Evolutionary conservation across 2,888 invertebrate genomes (phyloP).

Genomic region (Drosophila anceps): DNA sequence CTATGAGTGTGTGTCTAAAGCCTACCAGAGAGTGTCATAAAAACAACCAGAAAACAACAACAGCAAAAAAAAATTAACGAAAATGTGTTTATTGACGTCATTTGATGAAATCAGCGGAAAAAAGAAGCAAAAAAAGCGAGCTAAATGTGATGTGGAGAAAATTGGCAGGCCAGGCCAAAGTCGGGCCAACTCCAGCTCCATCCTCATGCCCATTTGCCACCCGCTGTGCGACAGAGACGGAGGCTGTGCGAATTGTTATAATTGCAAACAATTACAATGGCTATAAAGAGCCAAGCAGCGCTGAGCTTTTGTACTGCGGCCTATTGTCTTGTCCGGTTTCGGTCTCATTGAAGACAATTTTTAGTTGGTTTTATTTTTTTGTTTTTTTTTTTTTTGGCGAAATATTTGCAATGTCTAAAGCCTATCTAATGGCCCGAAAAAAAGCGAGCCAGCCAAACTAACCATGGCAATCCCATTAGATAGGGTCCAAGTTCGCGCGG

Average conservation of each 20-base stretch:
- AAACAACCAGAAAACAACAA: conserved; percentile 46
- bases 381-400: conserved; percentile 23
- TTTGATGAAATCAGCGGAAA: conserved; percentile 54
- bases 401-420: conserved; percentile 49
- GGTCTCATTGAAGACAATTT: conserved; percentile 53
- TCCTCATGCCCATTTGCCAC: conserved; percentile 63
- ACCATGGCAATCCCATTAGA: conserved; percentile 65
- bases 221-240: conserved; percentile 51
- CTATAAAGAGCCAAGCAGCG: conserved; percentile 53
- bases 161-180: conserved; percentile 43
- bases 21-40: conserved; percentile 65
- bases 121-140: conserved; percentile 31
- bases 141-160: conserved; percentile 63
- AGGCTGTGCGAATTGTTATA: conserved; percentile 71
- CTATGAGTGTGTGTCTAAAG: conserved; percentile 24
- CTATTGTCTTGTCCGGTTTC: conserved; percentile 66
- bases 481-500: conserved; percentile 66
- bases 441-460: conserved; percentile 8
- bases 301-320: conserved; percentile 29
- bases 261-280: conserved; percentile 78
- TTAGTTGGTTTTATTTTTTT: no score
- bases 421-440: conserved; percentile 53
- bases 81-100: conserved; percentile 79
- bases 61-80: conserved; percentile 41
- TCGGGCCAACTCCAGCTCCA: conserved; percentile 23